phyloP scores from a whole-genome alignment of 64 coral and sea anemone species.

The Porites australiensis region DNA sequence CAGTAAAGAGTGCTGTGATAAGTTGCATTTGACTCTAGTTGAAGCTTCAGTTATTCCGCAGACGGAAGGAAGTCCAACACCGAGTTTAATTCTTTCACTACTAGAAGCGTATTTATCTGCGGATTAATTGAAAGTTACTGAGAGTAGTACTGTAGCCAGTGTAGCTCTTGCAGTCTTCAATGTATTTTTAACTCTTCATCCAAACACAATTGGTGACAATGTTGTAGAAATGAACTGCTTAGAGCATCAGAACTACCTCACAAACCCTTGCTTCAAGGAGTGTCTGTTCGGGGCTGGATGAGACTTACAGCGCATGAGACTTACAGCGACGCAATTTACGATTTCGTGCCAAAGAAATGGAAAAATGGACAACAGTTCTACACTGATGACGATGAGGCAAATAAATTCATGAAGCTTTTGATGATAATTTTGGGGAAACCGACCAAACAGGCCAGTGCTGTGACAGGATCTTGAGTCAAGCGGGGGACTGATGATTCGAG shows the following conservation, averaged over 20 bases:
- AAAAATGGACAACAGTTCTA: constrained; percentile 64
- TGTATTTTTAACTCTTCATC: constrained; percentile 73
- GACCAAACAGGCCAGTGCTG: constrained; percentile 78
- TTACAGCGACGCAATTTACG: constrained; percentile 79
- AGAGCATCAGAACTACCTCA: constrained; percentile 44
- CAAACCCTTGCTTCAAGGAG: constrained; percentile 64
- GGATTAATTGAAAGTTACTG: constrained; percentile 86
- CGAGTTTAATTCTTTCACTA: constrained; percentile 37
- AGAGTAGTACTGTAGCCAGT: constrained; percentile 77
- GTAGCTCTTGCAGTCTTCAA: constrained; percentile 89
- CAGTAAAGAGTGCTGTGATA: background rate
- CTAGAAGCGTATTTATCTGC: constrained; percentile 61
- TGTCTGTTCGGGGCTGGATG: constrained; percentile 64
- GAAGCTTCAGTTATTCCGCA: background rate
- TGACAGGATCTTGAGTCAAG: constrained; percentile 60
- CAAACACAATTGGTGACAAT: background rate
- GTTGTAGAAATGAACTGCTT: background rate
- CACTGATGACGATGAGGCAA: constrained; percentile 69
- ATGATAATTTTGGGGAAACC: too few relatives aligned
- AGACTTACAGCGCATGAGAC: constrained; percentile 75
- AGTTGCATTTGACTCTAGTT: background rate
- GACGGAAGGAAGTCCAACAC: background rate
- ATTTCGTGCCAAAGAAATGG: constrained; percentile 83
- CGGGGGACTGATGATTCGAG: constrained; percentile 3
- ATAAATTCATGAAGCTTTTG: constrained; percentile 77